Evolutionary conservation across 92 coral and sea anemone species (phyloP), one percentile per base, ranked within the genome.

Genomic region (Micromussa lordhowensis): DNA sequence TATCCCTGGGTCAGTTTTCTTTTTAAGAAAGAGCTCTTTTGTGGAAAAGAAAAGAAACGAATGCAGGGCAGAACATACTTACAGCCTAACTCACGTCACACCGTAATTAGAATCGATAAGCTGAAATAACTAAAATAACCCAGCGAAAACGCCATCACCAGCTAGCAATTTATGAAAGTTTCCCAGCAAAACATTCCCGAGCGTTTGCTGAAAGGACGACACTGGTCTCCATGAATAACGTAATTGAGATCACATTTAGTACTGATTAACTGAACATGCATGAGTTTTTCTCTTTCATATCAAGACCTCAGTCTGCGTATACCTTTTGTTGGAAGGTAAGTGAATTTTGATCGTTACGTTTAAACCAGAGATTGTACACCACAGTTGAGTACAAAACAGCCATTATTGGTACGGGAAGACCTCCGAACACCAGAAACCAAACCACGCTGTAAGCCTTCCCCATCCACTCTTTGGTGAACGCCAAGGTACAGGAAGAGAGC

Each of bases 391-490:
- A 68, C 34, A 68, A 68, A 11, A 13, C 36, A 21, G 14, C 7
- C 66, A 77, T 51, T n/a, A 77, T 1, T 44, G 63, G 40, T 30
- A 51, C 18, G 40, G 81, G 81, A 51, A 49, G 24, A 3, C 58
- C 31, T 9, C 57, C 54, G 5, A 49, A 26, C 58, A 77, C 57
- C 5, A 77, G 29, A 48, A 77, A 21, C 81, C 81, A 77, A 1
- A 22, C 17, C 11, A 53, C 18, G 14, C 64, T 53, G 12, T 77
- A 14, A 11, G 81, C 63, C 81, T 48, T 53, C 19, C 81, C 81
- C 81, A 79, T 79, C 82, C 82, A 77, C 15, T 77, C 66, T 29
- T 77, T 24, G 24, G 66, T 9, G 16, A n/a, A 68, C 31, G 30
- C 34, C 73, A n/a, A 68, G 13, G 30, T n/a, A 26, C 73, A 68